phyloP scores from a whole-genome alignment of 2,113 vertebrate genomes.

The Larimichthys polyactis region DNA sequence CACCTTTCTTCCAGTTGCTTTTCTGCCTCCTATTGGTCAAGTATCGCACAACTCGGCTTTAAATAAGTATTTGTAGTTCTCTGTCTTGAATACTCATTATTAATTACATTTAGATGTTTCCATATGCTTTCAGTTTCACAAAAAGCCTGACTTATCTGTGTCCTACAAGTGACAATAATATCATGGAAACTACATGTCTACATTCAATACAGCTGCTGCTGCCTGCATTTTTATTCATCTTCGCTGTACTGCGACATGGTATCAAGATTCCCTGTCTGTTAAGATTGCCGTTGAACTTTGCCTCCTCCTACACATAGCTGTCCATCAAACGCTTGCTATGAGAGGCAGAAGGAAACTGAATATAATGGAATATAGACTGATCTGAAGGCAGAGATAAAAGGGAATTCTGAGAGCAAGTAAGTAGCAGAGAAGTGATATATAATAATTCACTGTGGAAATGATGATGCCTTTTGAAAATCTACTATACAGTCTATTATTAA shows the following conservation, averaged over 20 bases:
- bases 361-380: neutral
- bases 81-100: too few species aligned
- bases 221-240: neutral
- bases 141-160: too few species aligned
- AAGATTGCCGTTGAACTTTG: neutral
- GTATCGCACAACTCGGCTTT: too few species aligned
- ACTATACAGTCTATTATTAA: neutral
- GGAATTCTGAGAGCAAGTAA: neutral
- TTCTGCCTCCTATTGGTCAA: too few species aligned
- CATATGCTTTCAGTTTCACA: too few species aligned
- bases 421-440: neutral
- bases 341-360: neutral
- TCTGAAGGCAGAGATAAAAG: conserved; percentile 13
- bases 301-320: neutral
- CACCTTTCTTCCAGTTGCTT: too few species aligned
- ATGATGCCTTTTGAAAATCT: neutral
- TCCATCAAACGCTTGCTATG: neutral
- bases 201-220: neutral
- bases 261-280: neutral
- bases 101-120: too few species aligned
- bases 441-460: neutral
- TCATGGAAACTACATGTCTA: too few species aligned
- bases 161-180: too few species aligned
- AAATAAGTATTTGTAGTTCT: too few species aligned
- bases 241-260: neutral